Conservation (phyloP, 2,797 vertebrate species). For the Syngnathus rostellatus region DNA sequence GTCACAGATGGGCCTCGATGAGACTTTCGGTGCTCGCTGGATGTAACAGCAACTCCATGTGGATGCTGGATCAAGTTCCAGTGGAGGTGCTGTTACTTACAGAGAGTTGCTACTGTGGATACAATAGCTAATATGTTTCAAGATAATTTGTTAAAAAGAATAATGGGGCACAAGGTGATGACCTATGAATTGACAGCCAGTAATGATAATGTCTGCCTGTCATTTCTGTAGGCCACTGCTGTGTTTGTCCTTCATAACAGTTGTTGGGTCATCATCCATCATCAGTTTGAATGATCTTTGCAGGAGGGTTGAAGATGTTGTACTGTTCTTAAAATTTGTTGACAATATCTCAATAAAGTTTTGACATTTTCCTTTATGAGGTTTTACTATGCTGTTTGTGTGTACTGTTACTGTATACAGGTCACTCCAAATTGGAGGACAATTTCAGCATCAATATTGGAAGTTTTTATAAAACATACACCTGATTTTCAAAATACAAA, state of each 20-base stretch:
- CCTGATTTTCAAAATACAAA: no score
- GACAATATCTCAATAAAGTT: background rate
- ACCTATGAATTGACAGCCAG: conserved; percentile 95
- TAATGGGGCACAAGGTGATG: conserved; percentile 73
- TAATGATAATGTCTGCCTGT: conserved; percentile 73
- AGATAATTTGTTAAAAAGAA: conserved; percentile 3
- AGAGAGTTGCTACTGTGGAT: conserved; percentile 48
- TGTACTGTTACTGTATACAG: background rate
- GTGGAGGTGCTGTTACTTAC: conserved; percentile 86
- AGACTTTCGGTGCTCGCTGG: conserved; percentile 61
- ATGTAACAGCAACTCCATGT: conserved; percentile 98
- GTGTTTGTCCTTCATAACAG: conserved; percentile 61
- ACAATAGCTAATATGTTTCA: background rate
- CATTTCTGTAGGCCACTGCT: conserved; percentile 89
- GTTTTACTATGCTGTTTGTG: background rate
- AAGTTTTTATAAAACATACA: background rate
- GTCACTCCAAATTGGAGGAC: background rate
- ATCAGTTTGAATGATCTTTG: background rate
- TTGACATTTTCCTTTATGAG: background rate
- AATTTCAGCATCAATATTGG: background rate
- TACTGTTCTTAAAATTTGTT: background rate
- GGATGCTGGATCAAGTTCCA: conserved; percentile 75
- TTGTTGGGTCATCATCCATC: background rate
- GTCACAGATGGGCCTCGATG: background rate
- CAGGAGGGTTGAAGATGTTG: background rate